Evolutionary conservation across 2,888 invertebrate genomes (phyloP), one percentile per base, ranked within the genome.

Genomic region (Cephus nigrinus): DNA sequence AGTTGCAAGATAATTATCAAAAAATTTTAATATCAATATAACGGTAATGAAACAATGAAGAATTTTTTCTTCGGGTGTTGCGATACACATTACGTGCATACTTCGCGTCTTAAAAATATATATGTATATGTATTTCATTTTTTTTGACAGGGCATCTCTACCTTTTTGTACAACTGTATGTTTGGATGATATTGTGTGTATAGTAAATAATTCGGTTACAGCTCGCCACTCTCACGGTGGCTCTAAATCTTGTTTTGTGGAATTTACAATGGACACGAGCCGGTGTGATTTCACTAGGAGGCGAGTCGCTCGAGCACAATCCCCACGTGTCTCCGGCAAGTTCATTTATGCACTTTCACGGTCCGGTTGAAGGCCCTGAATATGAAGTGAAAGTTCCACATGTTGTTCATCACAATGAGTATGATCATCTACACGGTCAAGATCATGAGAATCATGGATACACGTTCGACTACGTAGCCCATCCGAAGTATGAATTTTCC

Each of bases 341-440:
- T 77, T 91, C 91, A 30, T 91, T 85, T 81, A 88, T 90, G 88
- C 88, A 90, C 76, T 91, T 91, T 79, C 88, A 90, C 75, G 91
- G 91, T 11, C 91, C 91, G 35, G 90, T 91, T 32, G 90, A 89
- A 81, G 90, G 90, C 4, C 90, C 90, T 12, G 90, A 85, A 79
- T 89, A 83, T 80, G 88, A 90, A 82, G 87, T 90, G 81, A 90
- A 90, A 87, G 89, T 91, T 76, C 89, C 90, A 32, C 86, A 88
- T 81, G 80, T 85, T 72, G 77, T 84, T 72, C 84, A 83, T 75
- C 86, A 88, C 77, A 78, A 79, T 31, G 84, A 88, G 73, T 84
- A 82, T 30, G 74, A 80, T 34, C 78, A 80, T 79, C 81, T 82
- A 31, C 75, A 79, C 35, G 77, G 77, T 12, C 79, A 82, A 35